Evolutionary conservation across 2,888 invertebrate species (phyloP).

Genomic region (Galeopsomyia nigrocyanea): DNA sequence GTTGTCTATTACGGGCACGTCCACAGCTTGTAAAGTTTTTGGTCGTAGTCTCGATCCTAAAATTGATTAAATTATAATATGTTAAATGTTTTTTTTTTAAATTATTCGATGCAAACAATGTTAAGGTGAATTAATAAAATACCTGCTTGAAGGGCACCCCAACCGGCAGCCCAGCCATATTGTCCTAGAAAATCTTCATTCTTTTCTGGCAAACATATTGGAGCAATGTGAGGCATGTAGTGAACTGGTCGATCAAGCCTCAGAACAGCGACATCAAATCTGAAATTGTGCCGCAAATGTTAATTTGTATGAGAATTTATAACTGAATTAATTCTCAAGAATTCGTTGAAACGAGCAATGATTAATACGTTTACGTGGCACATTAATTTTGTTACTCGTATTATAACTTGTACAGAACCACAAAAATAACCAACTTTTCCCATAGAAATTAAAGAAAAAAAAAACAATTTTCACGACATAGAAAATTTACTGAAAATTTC

Average conservation of each 20-base stretch:
- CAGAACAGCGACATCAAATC: slow-evolving; percentile 92
- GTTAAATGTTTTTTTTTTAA: too few species aligned
- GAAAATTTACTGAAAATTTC: slow-evolving; percentile 27
- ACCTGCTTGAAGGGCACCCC: slow-evolving; percentile 86
- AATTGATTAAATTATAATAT: slow-evolving; percentile 33
- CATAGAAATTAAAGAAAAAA: neutral
- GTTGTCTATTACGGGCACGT: slow-evolving; percentile 94
- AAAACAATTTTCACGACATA: neutral
- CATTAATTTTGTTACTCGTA: too few species aligned
- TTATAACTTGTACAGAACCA: neutral
- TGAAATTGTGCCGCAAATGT: slow-evolving; percentile 47
- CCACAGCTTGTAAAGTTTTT: slow-evolving; percentile 90
- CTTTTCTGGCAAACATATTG: slow-evolving; percentile 91
- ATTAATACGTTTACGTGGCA: too few species aligned
- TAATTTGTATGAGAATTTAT: too few species aligned
- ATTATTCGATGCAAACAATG: too few species aligned
- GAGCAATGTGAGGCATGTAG: slow-evolving; percentile 90
- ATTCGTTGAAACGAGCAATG: too few species aligned
- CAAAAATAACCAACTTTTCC: slow-evolving; percentile 18
- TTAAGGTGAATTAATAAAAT: slow-evolving; percentile 31
- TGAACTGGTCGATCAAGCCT: slow-evolving; percentile 90
- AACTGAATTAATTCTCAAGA: too few species aligned
- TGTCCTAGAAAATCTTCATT: slow-evolving; percentile 91
- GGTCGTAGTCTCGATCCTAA: slow-evolving; percentile 89
- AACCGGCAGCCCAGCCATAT: slow-evolving; percentile 93